Conservation (phyloP, 2,888 invertebrate species). For the Philhelius pedissequus region DNA sequence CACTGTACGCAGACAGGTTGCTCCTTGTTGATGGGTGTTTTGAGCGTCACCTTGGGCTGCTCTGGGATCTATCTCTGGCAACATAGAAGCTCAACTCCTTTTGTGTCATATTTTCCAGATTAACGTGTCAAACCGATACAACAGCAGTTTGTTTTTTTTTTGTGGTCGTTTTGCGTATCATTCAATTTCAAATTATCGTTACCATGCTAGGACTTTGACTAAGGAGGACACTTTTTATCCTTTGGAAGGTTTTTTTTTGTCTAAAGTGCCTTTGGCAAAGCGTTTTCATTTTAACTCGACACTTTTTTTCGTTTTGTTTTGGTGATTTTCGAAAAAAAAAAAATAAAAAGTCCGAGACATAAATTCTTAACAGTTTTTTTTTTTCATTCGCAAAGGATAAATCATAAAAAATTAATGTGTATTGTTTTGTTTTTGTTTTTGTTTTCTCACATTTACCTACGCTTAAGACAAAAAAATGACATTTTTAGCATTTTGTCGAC, state of each 20-base stretch:
- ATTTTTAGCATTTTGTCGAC: conserved; percentile 25
- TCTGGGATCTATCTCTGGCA: no score
- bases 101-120: conserved; percentile 70
- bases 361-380: neutral
- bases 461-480: conserved; percentile 19
- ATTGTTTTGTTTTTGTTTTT: neutral
- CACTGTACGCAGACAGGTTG: conserved; percentile 14
- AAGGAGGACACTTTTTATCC: conserved; percentile 36
- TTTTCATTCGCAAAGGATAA: neutral
- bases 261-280: neutral
- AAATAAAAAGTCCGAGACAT: neutral
- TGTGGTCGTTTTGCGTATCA: conserved; percentile 46
- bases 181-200: conserved; percentile 38
- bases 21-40: conserved; percentile 2
- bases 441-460: conserved; percentile 26
- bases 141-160: conserved; percentile 22
- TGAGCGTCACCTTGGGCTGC: conserved; percentile 39
- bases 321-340: neutral
- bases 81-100: conserved; percentile 64
- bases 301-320: neutral
- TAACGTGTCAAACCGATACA: conserved; percentile 66
- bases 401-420: conserved; percentile 5
- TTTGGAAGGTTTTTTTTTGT: conserved; percentile 17
- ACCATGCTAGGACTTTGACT: neutral
- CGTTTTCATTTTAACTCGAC: conserved; percentile 7